phyloP scores from a whole-genome alignment of 2,113 vertebrate species.

The Chaenocephalus aceratus region DNA sequence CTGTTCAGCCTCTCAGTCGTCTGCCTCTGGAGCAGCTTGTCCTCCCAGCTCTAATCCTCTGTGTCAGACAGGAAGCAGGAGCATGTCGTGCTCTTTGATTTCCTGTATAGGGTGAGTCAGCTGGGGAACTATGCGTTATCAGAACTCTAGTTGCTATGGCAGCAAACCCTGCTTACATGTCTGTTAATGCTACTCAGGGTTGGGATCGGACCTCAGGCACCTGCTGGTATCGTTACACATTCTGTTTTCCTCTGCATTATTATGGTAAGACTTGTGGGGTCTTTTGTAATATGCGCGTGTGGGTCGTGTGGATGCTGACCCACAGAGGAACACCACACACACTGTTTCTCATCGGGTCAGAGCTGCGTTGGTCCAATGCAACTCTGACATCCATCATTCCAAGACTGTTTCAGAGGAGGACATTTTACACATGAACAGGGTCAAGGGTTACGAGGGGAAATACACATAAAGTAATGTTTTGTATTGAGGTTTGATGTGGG shows the following conservation, averaged over 20 bases:
- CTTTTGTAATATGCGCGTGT: neutral
- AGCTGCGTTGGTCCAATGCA: neutral
- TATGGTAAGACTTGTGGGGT: neutral
- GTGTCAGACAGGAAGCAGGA: slow-evolving; percentile 16
- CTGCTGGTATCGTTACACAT: neutral
- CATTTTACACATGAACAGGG: neutral
- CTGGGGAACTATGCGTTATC: slow-evolving; percentile 36
- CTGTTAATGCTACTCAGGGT: neutral
- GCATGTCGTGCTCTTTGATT: slow-evolving; percentile 19
- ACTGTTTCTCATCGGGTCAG: neutral
- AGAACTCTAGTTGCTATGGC: neutral
- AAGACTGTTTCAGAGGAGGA: neutral
- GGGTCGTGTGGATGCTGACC: neutral
- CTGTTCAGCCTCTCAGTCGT: slow-evolving; percentile 3
- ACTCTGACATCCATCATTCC: neutral
- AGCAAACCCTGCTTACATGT: neutral
- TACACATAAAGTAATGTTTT: neutral
- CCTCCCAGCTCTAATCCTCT: slow-evolving; percentile 48
- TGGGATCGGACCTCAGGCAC: neutral
- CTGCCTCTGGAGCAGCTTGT: slow-evolving; percentile 49
- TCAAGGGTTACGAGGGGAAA: neutral
- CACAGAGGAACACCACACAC: neutral
- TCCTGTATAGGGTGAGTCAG: slow-evolving; percentile 38
- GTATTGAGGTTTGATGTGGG: neutral
- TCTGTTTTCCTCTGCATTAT: neutral